Conservation (phyloP, 1,140 invertebrate genomes). For the Brachionus rubens region DNA sequence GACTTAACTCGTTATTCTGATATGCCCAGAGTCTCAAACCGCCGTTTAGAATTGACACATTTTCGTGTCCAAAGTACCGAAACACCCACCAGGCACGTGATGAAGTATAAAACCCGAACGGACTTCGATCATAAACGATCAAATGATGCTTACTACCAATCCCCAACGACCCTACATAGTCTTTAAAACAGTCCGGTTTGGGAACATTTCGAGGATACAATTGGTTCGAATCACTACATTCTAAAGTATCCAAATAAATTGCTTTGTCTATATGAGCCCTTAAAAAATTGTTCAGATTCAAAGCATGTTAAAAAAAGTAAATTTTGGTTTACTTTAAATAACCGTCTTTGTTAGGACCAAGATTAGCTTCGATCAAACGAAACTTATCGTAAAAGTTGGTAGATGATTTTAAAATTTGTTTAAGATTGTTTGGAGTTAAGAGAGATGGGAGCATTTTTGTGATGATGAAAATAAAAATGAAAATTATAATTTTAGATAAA, state of each 20-base stretch:
- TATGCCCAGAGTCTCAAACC: slow-evolving; percentile 49
- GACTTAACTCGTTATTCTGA: not conserved
- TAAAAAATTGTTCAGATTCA: not conserved
- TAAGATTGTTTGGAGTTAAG: not conserved
- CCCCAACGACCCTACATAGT: slow-evolving; percentile 48
- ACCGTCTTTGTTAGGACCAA: slow-evolving; percentile 19
- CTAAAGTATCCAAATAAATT: slow-evolving; percentile 49
- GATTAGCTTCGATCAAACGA: slow-evolving; percentile 1
- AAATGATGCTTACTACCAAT: slow-evolving; percentile 49
- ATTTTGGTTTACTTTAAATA: slow-evolving; percentile 18
- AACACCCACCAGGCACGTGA: slow-evolving; percentile 50
- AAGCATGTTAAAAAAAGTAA: not conserved
- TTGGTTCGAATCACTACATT: slow-evolving; percentile 47
- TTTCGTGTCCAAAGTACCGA: slow-evolving; percentile 48
- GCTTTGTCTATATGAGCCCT: slow-evolving; percentile 51
- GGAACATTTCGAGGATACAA: slow-evolving; percentile 51
- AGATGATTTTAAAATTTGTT: not conserved
- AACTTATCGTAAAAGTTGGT: slow-evolving; percentile 21
- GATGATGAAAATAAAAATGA: not conserved
- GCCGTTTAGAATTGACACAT: slow-evolving; percentile 50
- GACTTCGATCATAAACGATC: slow-evolving; percentile 49
- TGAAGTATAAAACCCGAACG: slow-evolving; percentile 49
- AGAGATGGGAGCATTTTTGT: slow-evolving; percentile 14
- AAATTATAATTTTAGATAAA: slow-evolving; percentile 26
- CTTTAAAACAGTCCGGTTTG: slow-evolving; percentile 48